Percentiles rank a stretch among this genome's conserved stretches.
phyloP scores from a whole-genome alignment of 2,888 invertebrate species.

The Anthophora plumipes region DNA sequence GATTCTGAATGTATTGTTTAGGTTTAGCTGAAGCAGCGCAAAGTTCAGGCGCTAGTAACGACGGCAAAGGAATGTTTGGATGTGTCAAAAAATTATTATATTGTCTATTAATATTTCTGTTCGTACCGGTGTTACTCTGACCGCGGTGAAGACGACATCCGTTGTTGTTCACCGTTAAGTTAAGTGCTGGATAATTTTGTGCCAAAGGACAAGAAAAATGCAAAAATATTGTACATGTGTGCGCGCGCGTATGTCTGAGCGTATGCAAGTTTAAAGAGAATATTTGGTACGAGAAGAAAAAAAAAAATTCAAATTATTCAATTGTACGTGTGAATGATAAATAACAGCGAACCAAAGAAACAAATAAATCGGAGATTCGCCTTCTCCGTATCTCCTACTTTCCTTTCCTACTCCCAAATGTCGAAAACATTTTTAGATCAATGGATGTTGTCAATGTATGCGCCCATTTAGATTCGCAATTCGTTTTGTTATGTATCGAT shows the following conservation, averaged over 20 bases:
- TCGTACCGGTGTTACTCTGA: constrained; percentile 67
- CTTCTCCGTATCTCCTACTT: constrained; percentile 59
- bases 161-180: constrained; percentile 71
- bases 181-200: constrained; percentile 77
- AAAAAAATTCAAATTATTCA: constrained; percentile 13
- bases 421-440: constrained; percentile 71
- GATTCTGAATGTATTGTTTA: constrained; percentile 48
- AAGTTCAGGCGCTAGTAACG: constrained; percentile 76
- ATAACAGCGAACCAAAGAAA: constrained; percentile 35
- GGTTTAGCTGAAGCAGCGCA: constrained; percentile 82
- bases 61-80: constrained; percentile 56
- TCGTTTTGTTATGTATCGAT: constrained; percentile 43
- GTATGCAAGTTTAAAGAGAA: constrained; percentile 5
- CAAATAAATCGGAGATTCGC: constrained; percentile 44
- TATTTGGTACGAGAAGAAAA: not conserved
- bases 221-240: constrained; percentile 41
- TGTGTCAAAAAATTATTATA: constrained; percentile 67
- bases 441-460: constrained; percentile 72
- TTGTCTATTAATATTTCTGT: constrained; percentile 67
- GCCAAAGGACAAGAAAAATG: constrained; percentile 73
- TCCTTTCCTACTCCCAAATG: constrained; percentile 66
- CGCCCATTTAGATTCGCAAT: constrained; percentile 64
- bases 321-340: constrained; percentile 27
- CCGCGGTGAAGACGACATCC: constrained; percentile 77
- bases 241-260: constrained; percentile 2